Evolutionary conservation across 1,140 invertebrate genomes (phyloP), one percentile per base, ranked within the genome.

Genomic region (Lineus longissimus): DNA sequence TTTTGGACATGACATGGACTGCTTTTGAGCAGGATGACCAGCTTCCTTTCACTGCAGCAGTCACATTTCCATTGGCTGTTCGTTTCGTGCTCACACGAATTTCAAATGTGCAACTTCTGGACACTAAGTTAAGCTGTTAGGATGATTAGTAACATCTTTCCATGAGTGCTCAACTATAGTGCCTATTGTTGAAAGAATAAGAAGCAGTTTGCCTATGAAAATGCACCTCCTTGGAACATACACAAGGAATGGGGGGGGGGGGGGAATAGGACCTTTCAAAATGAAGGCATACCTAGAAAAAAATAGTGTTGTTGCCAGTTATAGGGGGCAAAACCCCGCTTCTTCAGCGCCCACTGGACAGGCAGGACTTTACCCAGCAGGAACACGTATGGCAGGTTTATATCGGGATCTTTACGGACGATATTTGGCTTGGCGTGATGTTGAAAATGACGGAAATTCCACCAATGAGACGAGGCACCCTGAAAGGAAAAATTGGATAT

Each of bases 381-480:
- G 40, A 81, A 81, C 17, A 80, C 43, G 62, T 74, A 72, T 7
- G 69, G 68, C 9, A 81, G 56, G 23, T 74, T 66, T n/a, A 81
- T 68, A 64, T 82, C 81, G 2, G 81, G 81, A 56, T 82, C 81
- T 31, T 76, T 77, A 2, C 65, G 66, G 9, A 80, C 56, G n/a
- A 73, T 70, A 66, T 82, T 82, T n/a, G 81, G 79, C 60, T 81
- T 82, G 0, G 75, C 77, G 65, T 82, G 81, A 61, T 82, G 80
- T 57, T 78, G 77, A 61, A 74, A 77, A 68, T 81, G 80, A 22
- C 77, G 71, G 66, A 78, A 79, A 66, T 81, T 81, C 79, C 80
- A 82, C 80, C 80, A 82, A 62, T 77, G 73, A 23, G 76, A 78
- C 15, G 75, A 78, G 9, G 74, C 76, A 22, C 70, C 77, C 75